Evolutionary conservation across 2,797 vertebrate genomes (phyloP), one percentile per base, ranked within the genome.

Genomic region (Otus scops): DNA sequence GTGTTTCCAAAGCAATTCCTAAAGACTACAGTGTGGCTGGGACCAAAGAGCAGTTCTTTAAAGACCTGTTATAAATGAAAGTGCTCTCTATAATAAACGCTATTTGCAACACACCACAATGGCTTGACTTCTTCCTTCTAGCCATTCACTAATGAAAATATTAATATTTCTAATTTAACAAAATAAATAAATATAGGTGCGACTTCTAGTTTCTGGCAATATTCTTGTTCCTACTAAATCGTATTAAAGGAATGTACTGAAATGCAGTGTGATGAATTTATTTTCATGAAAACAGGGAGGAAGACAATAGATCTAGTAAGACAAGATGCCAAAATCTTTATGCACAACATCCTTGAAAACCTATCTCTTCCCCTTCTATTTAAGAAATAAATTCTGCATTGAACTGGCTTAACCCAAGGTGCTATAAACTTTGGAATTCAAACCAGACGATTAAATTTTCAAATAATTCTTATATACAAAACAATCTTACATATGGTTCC

Each of bases 111-210:
- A 70, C 60, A 15, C 28, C n/a, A 81, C 43, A 78, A 48, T 28
- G 0, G 11, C 76, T 84, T 92, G 68, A 88, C 60, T 85, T 93
- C 60, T 82, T 95, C 86, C 91, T 97, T 92, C 84, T 41, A 94
- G 91, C 57, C 73, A 88, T 78, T 91, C 71, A 11, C 65, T 91
- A 89, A 93, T 93, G 71, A 92, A 93, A 97, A 79, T 70, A 94
- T 75, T 93, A 92, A 82, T 94, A 94, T 86, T 93, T 95, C 82
- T 83, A 87, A 95, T 95, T 95, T 85, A 91, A 41, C 56, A 30
- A 94, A 93, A 95, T 69, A 89, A 93, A 92, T 87, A 94, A 87
- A 74, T 59, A 90, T 8, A 86, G 80, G 70, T 82, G 32, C 48
- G 82, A 63, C 39, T 86, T 91, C 51, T 81, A 26, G 73, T 78